These are phyloP conservation scores for Sula dactylatra DNA, from an alignment of 2,113 vertebrate species.

Conservation along the genomic window DNA sequence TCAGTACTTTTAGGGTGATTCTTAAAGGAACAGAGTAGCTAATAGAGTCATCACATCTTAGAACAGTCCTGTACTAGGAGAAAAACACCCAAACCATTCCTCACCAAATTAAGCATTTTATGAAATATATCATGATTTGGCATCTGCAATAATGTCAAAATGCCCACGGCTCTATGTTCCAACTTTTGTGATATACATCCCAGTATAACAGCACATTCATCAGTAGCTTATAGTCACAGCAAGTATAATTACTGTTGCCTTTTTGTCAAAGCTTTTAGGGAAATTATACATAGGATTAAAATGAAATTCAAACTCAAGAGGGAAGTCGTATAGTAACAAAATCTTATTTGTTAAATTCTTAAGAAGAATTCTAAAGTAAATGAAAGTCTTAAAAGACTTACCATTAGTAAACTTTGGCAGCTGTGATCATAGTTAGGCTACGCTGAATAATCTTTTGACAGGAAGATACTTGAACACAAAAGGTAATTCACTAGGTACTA, in stretches of 20 bases:
- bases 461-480: background rate
- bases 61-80: background rate
- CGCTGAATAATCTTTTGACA: background rate
- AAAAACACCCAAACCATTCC: background rate
- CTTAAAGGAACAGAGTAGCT: background rate
- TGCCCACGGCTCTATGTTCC: background rate
- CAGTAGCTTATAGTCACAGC: background rate
- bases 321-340: background rate
- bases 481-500: background rate
- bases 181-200: background rate
- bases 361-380: too few relatives aligned
- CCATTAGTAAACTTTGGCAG: background rate
- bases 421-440: background rate
- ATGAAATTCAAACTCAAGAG: background rate
- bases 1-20: background rate
- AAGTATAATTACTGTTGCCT: background rate
- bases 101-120: background rate
- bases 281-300: background rate
- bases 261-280: background rate
- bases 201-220: background rate
- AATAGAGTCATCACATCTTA: background rate
- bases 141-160: background rate
- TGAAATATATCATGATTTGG: background rate
- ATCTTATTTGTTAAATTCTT: background rate
- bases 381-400: background rate